Conservation (phyloP, 2,888 invertebrate genomes). For the Pristionchus arcanus region DNA sequence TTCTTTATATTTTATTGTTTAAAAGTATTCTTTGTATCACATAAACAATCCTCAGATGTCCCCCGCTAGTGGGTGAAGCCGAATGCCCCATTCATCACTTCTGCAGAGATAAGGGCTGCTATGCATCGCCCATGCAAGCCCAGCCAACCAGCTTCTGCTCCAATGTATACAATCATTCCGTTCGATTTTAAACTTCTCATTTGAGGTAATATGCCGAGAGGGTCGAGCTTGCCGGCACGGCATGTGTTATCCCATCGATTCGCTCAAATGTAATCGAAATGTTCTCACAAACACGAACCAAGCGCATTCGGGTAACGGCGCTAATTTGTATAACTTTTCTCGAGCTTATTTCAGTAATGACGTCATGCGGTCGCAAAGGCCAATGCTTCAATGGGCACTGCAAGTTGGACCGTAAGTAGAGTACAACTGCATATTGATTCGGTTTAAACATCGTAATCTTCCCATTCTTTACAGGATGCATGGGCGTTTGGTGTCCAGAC, state of each 20-base stretch:
- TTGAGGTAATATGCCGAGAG: slow-evolving; percentile 39
- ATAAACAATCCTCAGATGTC: slow-evolving; percentile 21
- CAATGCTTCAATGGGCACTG: slow-evolving; percentile 53
- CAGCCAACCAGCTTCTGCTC: slow-evolving; percentile 44
- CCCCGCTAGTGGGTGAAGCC: slow-evolving; percentile 42
- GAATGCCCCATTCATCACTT: slow-evolving; percentile 52
- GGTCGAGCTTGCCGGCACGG: slow-evolving; percentile 50
- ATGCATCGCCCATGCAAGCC: slow-evolving; percentile 30
- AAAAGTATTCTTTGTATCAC: no score
- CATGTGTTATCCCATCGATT: slow-evolving; percentile 55
- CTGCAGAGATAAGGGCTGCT: slow-evolving; percentile 46
- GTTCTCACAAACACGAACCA: slow-evolving; percentile 5
- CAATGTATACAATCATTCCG: neutral
- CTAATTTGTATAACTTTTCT: neutral
- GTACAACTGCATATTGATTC: no score
- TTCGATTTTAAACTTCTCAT: no score
- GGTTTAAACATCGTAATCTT: neutral
- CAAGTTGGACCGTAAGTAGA: slow-evolving; percentile 18
- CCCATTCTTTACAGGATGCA: neutral
- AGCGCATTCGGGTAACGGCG: slow-evolving; percentile 33
- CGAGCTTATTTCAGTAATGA: slow-evolving; percentile 1
- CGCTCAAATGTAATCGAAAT: slow-evolving; percentile 51
- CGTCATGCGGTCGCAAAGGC: slow-evolving; percentile 48
- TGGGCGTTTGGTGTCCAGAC: slow-evolving; percentile 48
- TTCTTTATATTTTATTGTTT: no score